phyloP scores from a whole-genome alignment of 2,888 invertebrate species.

The Synergus itoensis region DNA sequence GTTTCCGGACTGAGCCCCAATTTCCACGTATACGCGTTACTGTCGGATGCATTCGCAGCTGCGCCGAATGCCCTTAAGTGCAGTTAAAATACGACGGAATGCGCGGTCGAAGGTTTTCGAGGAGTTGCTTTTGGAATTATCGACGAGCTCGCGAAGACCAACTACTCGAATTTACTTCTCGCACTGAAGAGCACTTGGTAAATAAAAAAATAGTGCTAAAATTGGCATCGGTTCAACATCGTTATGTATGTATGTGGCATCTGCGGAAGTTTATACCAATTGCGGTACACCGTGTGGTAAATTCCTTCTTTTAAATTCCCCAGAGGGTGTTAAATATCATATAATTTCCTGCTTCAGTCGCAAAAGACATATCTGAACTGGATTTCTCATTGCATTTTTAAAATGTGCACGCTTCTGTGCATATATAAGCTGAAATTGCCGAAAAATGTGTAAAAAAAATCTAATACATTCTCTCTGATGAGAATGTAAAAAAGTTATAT shows the following conservation, averaged over 20 bases:
- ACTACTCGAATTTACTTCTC: constrained; percentile 3
- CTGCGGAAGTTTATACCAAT: constrained; percentile 14
- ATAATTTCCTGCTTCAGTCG: neutral
- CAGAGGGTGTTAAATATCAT: constrained; percentile 5
- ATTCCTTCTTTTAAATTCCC: neutral
- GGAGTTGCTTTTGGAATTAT: constrained; percentile 34
- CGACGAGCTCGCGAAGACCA: constrained; percentile 18
- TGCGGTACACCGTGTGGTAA: constrained; percentile 29
- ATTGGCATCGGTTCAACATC: constrained; percentile 10
- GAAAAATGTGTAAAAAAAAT: neutral
- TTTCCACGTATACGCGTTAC: constrained; percentile 62
- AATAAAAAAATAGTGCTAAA: constrained; percentile 33
- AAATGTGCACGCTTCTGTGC: neutral
- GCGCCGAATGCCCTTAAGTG: constrained; percentile 55
- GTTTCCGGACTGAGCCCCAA: constrained; percentile 64
- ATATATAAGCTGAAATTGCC: neutral
- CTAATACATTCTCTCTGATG: too few relatives aligned
- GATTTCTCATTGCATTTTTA: constrained; percentile 4
- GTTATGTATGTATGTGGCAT: constrained; percentile 29
- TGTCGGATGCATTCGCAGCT: constrained; percentile 66
- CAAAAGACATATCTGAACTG: neutral
- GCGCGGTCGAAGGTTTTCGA: constrained; percentile 14
- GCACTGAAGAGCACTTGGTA: neutral
- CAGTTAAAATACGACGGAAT: constrained; percentile 53
- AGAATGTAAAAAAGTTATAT: too few relatives aligned